phyloP scores from a whole-genome alignment of 2,797 vertebrate genomes.

The Corythornis leucogaster region DNA sequence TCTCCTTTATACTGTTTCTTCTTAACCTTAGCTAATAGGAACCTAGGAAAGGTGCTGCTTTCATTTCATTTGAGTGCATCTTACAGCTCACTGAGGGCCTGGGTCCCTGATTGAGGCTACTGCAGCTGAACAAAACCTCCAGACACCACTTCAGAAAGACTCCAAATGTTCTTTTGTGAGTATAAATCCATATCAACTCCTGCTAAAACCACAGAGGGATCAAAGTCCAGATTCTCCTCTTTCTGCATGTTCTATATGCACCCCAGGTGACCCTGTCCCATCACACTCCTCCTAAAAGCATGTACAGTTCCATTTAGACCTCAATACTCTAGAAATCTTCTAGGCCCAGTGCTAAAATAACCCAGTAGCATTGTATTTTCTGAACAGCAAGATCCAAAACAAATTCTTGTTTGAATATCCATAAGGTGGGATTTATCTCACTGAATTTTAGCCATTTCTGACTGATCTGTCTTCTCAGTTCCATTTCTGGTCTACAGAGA shows the following conservation, averaged over 20 bases:
- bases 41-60: background rate
- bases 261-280: background rate
- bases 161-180: background rate
- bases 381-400: background rate
- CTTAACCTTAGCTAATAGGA: background rate
- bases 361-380: background rate
- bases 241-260: background rate
- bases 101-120: background rate
- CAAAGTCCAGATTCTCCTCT: background rate
- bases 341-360: background rate
- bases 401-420: background rate
- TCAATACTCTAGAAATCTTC: background rate
- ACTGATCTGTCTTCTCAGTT: background rate
- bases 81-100: background rate
- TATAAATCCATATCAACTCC: background rate
- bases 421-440: background rate
- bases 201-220: background rate
- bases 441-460: background rate
- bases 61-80: rapidly evolving
- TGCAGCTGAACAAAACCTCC: background rate
- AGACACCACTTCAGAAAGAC: background rate
- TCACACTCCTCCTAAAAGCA: background rate
- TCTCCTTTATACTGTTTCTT: background rate
- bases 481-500: background rate
- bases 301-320: background rate